phyloP scores from a whole-genome alignment of 2,113 vertebrate genomes.

The Nycticebus coucang region DNA sequence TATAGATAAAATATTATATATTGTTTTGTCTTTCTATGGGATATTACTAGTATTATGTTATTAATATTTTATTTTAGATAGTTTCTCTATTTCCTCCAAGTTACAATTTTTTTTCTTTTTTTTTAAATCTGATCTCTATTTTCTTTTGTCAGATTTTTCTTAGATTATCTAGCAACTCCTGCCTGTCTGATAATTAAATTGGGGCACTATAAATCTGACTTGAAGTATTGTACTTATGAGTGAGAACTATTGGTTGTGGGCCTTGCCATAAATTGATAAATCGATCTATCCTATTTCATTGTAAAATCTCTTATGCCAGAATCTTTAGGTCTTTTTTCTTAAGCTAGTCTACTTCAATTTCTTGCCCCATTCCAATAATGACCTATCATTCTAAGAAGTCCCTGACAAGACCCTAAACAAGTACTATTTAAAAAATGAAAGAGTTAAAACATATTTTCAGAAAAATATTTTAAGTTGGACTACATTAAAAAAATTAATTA shows the following conservation, averaged over 20 bases:
- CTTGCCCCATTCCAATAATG: slow-evolving; percentile 18
- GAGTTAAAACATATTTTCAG: not conserved
- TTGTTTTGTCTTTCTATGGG: slow-evolving; percentile 1
- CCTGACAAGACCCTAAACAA: not conserved
- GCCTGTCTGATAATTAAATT: slow-evolving; percentile 11
- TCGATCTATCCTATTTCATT: not conserved
- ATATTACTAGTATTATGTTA: not conserved
- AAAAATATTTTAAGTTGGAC: not conserved
- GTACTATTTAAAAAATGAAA: slow-evolving; percentile 8
- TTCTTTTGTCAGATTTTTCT: not conserved
- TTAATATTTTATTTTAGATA: not conserved
- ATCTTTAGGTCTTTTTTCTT: slow-evolving; percentile 12
- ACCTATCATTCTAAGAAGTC: not conserved
- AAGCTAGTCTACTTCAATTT: not conserved
- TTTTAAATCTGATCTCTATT: not conserved
- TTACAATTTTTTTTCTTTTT: not conserved
- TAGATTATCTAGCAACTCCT: not conserved
- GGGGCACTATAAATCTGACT: not conserved
- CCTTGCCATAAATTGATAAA: not conserved
- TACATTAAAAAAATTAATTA: not conserved
- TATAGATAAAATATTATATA: not conserved
- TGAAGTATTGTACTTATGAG: not conserved
- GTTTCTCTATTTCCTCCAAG: not conserved
- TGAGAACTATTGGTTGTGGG: not conserved
- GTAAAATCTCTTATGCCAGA: not conserved